Evolutionary conservation across 2,797 vertebrate species (phyloP).

Genomic region (Mus caroli): DNA sequence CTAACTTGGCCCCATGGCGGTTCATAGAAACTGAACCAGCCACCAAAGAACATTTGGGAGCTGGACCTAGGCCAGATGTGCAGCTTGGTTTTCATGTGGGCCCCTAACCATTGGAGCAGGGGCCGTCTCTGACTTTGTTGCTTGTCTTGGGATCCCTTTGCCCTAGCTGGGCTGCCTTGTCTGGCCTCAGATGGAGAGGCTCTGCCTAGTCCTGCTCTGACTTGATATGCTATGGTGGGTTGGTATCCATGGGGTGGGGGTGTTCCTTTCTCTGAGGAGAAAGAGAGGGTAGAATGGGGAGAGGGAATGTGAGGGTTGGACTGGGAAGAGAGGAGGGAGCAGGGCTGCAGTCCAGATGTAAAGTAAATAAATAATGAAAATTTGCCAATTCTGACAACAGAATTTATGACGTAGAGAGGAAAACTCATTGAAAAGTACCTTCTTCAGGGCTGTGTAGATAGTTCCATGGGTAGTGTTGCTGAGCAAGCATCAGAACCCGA

Average conservation of each 20-base stretch:
- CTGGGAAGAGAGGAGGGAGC: neutral
- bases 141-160: neutral
- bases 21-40: neutral
- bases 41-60: neutral
- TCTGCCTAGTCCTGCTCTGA: neutral
- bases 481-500: neutral
- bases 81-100: neutral
- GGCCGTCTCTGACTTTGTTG: neutral
- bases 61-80: neutral
- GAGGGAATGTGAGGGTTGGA: neutral
- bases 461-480: no score
- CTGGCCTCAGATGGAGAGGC: neutral
- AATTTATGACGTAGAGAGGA: neutral
- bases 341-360: neutral
- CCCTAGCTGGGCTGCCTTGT: neutral
- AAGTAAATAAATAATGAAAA: neutral
- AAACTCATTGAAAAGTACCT: neutral
- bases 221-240: neutral
- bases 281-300: neutral
- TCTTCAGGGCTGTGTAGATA: neutral
- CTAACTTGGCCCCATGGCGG: neutral
- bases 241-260: neutral
- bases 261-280: neutral
- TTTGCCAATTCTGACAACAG: conserved; percentile 17
- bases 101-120: neutral